Percentiles rank a stretch among this genome's conserved stretches.
phyloP scores from a whole-genome alignment of 2,797 vertebrate species.

The Scarus forsteni region DNA sequence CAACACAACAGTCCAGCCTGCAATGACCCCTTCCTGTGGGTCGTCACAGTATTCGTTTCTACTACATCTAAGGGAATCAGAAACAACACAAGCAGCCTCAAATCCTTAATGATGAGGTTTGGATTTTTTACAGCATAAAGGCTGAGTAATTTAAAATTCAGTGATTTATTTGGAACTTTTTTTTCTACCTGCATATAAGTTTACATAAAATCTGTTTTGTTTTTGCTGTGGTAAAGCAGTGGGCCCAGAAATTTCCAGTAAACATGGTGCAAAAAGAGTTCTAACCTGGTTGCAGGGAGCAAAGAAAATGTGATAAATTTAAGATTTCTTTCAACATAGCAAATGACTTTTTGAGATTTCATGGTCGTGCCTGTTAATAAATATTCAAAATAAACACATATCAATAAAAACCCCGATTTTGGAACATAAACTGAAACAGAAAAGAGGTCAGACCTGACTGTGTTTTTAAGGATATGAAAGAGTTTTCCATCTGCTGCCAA shows the following conservation, averaged over 20 bases:
- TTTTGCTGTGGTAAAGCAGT: background rate
- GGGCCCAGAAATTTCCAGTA: background rate
- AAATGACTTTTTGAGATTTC: background rate
- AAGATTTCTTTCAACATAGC: background rate
- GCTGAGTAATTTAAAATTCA: background rate
- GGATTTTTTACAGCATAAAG: background rate
- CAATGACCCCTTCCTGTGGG: too few species aligned
- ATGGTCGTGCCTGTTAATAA: background rate
- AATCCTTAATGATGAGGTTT: background rate
- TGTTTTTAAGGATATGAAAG: constrained; percentile 7
- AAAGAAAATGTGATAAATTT: too few species aligned
- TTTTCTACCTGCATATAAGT: background rate
- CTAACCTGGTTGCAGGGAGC: too few species aligned
- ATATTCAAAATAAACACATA: constrained; percentile 1
- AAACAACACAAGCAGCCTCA: background rate
- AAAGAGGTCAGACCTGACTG: background rate
- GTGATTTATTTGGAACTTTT: background rate
- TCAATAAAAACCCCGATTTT: background rate
- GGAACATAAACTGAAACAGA: background rate
- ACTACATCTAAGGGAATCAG: background rate
- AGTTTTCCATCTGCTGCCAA: constrained; percentile 28
- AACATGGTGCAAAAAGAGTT: too few species aligned
- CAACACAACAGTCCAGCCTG: too few species aligned
- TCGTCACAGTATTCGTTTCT: background rate
- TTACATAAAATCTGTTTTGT: background rate